These are phyloP conservation scores for Pelodytes ibericus DNA, from an alignment of 2,797 vertebrate species.

Conservation along the genomic window DNA sequence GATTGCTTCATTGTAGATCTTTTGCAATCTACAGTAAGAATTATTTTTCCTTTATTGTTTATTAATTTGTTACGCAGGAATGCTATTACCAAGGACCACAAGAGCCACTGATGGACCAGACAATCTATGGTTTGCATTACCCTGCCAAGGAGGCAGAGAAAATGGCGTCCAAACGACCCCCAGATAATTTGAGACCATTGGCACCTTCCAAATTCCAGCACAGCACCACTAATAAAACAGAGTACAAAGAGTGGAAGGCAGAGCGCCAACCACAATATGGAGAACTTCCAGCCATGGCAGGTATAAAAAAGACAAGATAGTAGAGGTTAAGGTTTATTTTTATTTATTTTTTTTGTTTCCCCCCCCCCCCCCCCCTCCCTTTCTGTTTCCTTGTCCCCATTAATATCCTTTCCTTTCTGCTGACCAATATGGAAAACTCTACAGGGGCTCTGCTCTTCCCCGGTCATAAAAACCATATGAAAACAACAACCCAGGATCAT, in stretches of 20 bases:
- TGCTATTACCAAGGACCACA: constrained; percentile 10
- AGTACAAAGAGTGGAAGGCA: constrained; percentile 25
- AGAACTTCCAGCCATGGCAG: constrained; percentile 70
- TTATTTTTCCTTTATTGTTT: too few species aligned
- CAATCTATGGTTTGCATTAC: constrained; percentile 27
- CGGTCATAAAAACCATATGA: constrained; percentile 68
- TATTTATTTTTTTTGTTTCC: too few species aligned
- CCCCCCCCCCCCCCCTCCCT: too few species aligned
- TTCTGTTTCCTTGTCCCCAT: too few species aligned
- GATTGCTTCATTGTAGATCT: too few species aligned
- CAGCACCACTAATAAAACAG: constrained; percentile 8
- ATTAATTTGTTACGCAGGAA: too few species aligned
- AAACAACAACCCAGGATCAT: constrained; percentile 70
- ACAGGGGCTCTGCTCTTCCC: constrained; percentile 70
- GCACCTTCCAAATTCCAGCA: not conserved
- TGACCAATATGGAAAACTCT: not conserved
- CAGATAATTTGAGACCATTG: not conserved
- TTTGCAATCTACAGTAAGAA: too few species aligned
- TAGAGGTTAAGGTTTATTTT: too few species aligned
- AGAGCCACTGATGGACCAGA: constrained; percentile 32
- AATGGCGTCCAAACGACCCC: constrained; percentile 11
- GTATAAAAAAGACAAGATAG: constrained; percentile 63
- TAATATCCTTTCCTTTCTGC: not conserved
- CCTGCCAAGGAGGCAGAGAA: constrained; percentile 19
- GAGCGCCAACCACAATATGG: constrained; percentile 61